Base-by-base conservation (phyloP, 2,113 vertebrate species). In the Excalfactoria chinensis region DNA sequence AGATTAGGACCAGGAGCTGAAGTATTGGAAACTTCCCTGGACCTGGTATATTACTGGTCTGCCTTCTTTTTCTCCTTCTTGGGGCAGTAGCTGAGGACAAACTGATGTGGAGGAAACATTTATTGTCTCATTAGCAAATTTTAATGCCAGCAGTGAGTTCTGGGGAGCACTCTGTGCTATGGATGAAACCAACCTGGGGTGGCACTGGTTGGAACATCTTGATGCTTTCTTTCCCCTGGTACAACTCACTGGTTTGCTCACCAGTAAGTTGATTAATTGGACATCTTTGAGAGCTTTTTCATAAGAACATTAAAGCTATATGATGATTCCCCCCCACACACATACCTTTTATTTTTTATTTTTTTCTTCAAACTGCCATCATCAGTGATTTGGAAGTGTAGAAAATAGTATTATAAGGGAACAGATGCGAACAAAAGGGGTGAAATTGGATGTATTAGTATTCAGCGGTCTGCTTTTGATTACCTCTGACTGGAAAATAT, bases 381-480 rank as follows among this genome's bases (percentile, higher is more conserved):
- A 43, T 63, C 96, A 82, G 90, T 97, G 96, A 95, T 94, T 97
- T 98, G 97, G 95, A 97, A 98, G 97, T 98, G 98, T 98, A 97
- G 98, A 98, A 97, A 98, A 98, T 98, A 98, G 97, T 95, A 97
- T 98, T 98, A 98, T 92, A 95, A 98, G 93, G 98, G 97, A 98
- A 98, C 98, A 98, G 98, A 98, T 98, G 98, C 97, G 97, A 98
- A 98, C 98, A 98, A 98, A 98, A 98, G 98, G 98, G 98, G 98
- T 98, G 98, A 98, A 99, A 99, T 99, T 98, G 99, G 98, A 98
- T 97, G 98, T 97, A 99, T 98, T 98, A 99, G 97, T 98, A 98
- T 98, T 97, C 98, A 98, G 97, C 97, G 79, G 98, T 98, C 98
- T 97, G 97, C 96, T 98, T 98, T 98, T 99, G 98, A 99, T 99